Conservation (phyloP, 2,888 invertebrate genomes). For the Sinodicranocentrus sp. region DNA sequence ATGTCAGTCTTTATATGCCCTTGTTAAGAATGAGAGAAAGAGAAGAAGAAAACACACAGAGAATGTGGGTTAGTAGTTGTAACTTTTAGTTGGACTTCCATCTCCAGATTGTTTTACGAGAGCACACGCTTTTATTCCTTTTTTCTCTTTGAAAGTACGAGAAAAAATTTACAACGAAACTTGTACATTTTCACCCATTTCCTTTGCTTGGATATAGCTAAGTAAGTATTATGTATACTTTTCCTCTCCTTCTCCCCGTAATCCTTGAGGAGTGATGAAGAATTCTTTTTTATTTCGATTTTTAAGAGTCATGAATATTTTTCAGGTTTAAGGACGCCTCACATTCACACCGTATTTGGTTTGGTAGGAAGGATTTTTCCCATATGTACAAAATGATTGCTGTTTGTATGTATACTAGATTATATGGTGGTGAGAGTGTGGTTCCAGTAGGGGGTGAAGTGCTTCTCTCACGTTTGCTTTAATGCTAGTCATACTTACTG, state of each 20-base stretch:
- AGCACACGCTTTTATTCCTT: neutral
- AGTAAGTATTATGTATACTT: neutral
- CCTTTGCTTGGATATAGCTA: neutral
- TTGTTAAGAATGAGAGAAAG: no score
- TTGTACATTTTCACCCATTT: neutral
- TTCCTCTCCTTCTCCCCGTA: neutral
- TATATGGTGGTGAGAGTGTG: neutral
- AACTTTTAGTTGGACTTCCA: neutral
- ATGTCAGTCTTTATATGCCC: no score
- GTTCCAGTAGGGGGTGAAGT: conserved; percentile 5
- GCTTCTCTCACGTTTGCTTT: no score
- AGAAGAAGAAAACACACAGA: neutral
- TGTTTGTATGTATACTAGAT: neutral
- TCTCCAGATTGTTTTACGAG: neutral
- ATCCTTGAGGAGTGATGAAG: conserved; percentile 22
- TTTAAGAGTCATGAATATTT: conserved; percentile 33
- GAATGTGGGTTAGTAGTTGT: conserved; percentile 1
- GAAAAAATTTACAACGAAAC: conserved; percentile 8
- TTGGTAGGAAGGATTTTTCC: neutral
- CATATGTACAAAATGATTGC: neutral
- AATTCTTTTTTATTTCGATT: conserved; percentile 31
- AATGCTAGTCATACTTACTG: neutral
- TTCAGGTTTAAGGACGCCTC: conserved; percentile 37
- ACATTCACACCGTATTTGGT: neutral
- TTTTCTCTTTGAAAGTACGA: neutral